phyloP scores from a whole-genome alignment of 2,113 vertebrate species.

The Mesembrinibis cayennensis region DNA sequence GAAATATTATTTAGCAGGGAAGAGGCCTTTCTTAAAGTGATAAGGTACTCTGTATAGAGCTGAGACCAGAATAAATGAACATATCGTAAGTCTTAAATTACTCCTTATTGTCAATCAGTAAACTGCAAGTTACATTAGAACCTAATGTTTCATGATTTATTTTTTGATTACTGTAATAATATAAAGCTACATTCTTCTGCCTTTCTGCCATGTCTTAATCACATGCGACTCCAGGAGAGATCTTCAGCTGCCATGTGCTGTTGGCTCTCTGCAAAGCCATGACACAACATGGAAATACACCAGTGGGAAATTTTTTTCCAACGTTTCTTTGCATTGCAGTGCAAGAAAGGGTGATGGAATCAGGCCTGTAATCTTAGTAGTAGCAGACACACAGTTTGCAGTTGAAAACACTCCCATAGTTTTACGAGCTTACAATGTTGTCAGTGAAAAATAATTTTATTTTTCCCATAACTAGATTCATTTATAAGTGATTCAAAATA shows the following conservation, averaged over 20 bases:
- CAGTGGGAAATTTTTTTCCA: background rate
- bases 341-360: background rate
- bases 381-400: background rate
- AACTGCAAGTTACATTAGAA: background rate
- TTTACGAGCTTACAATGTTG: background rate
- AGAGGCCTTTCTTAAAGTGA: background rate
- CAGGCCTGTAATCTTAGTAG: background rate
- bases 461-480: background rate
- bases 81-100: background rate
- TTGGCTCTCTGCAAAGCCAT: background rate
- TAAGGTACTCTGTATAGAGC: background rate
- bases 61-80: background rate
- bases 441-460: background rate
- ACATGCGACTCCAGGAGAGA: rapidly evolving
- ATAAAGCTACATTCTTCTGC: background rate
- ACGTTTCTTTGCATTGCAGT: background rate
- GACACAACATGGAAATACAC: background rate
- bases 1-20: slow-evolving; percentile 19
- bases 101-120: background rate
- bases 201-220: background rate
- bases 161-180: background rate
- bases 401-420: background rate
- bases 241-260: background rate
- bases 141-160: background rate
- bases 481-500: background rate